phyloP scores from a whole-genome alignment of 2,113 vertebrate species.

The Epinephelus cyanopodus region DNA sequence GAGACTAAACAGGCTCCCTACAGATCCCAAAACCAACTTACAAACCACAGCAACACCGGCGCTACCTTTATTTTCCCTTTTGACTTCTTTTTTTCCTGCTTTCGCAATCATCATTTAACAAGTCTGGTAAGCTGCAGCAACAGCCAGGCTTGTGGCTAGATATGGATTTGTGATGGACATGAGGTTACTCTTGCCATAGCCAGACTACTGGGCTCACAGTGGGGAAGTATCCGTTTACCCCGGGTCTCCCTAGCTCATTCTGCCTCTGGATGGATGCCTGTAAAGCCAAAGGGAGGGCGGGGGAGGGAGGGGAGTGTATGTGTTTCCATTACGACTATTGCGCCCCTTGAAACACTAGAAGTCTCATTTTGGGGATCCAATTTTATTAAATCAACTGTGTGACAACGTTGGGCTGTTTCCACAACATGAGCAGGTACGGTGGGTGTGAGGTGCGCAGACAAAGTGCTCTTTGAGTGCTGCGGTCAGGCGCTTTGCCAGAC shows the following conservation, averaged over 20 bases:
- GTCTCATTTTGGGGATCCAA: conserved; percentile 84
- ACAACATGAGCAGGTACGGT: conserved; percentile 85
- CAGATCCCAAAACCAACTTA: conserved; percentile 70
- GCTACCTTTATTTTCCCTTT: conserved; percentile 55
- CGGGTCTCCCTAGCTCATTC: conserved; percentile 60
- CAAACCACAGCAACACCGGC: conserved; percentile 64
- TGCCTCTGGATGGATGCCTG: conserved; percentile 80
- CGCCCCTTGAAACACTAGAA: conserved; percentile 80
- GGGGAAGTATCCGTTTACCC: conserved; percentile 76
- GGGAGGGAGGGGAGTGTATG: conserved; percentile 34
- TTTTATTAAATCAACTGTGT: conserved; percentile 89
- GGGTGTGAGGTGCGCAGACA: conserved; percentile 82
- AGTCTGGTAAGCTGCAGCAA: conserved; percentile 44
- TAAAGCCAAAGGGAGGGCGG: conserved; percentile 50
- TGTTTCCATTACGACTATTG: conserved; percentile 88
- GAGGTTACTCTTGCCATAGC: conserved; percentile 56
- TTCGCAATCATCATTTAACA: conserved; percentile 75
- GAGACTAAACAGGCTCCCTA: conserved; percentile 50
- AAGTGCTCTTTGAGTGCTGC: conserved; percentile 87
- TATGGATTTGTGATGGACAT: conserved; percentile 58
- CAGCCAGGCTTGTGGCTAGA: conserved; percentile 45
- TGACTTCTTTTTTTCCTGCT: conserved; percentile 61
- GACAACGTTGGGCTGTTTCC: conserved; percentile 83
- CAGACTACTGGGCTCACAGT: conserved; percentile 66
- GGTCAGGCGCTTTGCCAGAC: conserved; percentile 86